These are phyloP conservation scores for Peromyscus nudipes DNA, from an alignment of 2,797 vertebrate genomes.

Conservation along the genomic window DNA sequence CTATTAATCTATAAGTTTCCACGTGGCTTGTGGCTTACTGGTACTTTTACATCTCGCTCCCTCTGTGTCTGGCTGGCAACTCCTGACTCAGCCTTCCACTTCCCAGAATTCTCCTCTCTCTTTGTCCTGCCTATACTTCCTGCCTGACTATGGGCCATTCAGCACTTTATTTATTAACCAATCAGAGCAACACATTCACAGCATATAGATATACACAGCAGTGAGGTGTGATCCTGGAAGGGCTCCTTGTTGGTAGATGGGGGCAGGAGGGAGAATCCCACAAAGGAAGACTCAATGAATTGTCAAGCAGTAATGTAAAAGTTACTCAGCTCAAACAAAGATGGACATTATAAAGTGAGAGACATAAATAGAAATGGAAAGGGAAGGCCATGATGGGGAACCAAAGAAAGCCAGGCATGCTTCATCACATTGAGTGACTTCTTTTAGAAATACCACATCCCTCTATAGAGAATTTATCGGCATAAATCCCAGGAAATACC, in stretches of 20 bases:
- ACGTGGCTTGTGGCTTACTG: too few species aligned
- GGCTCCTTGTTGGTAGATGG: not conserved
- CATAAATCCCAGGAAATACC: conserved; percentile 48
- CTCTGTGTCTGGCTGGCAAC: too few species aligned
- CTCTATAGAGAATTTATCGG: not conserved
- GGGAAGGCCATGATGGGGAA: not conserved
- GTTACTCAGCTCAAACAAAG: not conserved
- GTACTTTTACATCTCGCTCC: too few species aligned
- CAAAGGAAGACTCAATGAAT: not conserved
- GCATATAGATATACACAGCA: not conserved
- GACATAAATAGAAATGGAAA: not conserved
- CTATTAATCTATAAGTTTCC: too few species aligned
- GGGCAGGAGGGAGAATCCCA: not conserved
- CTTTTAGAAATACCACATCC: not conserved
- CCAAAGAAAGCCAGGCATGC: not conserved
- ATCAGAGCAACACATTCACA: too few species aligned
- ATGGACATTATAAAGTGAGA: not conserved
- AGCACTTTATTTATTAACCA: too few species aligned
- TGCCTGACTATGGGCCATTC: too few species aligned
- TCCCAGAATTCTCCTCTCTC: too few species aligned
- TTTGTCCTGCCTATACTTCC: too few species aligned
- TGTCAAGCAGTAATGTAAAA: not conserved
- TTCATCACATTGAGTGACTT: not conserved
- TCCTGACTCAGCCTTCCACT: too few species aligned
- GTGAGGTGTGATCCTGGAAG: not conserved